phyloP scores from a whole-genome alignment of 1,140 invertebrate genomes.

The Vanessa tameamea region DNA sequence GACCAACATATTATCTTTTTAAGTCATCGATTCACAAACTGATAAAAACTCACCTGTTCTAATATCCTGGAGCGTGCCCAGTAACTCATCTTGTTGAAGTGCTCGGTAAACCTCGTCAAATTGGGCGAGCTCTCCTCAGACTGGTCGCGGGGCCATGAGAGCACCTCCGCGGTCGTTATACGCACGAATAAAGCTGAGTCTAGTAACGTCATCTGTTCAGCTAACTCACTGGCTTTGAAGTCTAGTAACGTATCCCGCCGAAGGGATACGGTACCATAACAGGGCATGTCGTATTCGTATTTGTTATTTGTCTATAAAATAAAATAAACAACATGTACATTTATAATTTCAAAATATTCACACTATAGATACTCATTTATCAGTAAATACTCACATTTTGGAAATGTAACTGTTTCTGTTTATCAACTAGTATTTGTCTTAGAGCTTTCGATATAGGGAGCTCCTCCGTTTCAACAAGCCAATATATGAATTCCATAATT shows the following conservation, averaged over 20 bases:
- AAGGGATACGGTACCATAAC: constrained; percentile 65
- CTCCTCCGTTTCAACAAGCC: constrained; percentile 92
- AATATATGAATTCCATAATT: constrained; percentile 95
- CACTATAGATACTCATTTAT: neutral
- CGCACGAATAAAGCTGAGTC: constrained; percentile 98
- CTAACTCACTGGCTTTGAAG: constrained; percentile 92
- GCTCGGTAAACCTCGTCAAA: constrained; percentile 97
- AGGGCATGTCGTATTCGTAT: constrained; percentile 69
- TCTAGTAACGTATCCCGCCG: constrained; percentile 90
- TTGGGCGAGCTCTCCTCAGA: constrained; percentile 98
- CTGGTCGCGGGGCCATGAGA: constrained; percentile 98
- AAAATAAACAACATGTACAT: constrained; percentile 23
- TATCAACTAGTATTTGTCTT: constrained; percentile 94
- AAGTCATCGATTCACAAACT: neutral
- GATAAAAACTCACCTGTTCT: constrained; percentile 73
- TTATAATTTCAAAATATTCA: neutral
- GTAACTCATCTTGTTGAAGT: constrained; percentile 99
- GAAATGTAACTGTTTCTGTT: constrained; percentile 86
- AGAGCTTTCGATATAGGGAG: constrained; percentile 93
- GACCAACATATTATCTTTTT: too few species aligned
- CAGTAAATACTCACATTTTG: constrained; percentile 64
- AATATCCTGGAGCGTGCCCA: constrained; percentile 90
- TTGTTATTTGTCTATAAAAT: constrained; percentile 59
- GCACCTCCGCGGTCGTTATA: constrained; percentile 97
- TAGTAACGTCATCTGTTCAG: constrained; percentile 98